Percentiles rank a stretch among this genome's conserved stretches.
Conservation (phyloP, 1,140 invertebrate genomes). For the Drosophila teissieri region DNA sequence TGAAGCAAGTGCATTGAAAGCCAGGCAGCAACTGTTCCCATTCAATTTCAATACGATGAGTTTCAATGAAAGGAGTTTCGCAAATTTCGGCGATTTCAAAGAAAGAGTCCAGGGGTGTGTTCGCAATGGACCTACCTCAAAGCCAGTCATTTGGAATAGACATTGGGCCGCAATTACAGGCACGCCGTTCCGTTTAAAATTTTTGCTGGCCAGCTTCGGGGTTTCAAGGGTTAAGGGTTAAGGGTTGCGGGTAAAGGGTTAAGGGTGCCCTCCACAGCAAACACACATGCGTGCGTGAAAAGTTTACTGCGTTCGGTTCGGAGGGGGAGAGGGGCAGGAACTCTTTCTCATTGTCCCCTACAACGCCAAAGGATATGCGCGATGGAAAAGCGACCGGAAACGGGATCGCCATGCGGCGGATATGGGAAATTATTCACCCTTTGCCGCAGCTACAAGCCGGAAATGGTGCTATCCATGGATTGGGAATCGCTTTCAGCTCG, state of each 20-base stretch:
- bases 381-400: slow-evolving; percentile 45
- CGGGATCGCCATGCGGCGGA: slow-evolving; percentile 71
- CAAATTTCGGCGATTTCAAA: slow-evolving; percentile 16
- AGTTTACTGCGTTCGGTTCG: slow-evolving; percentile 28
- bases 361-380: slow-evolving; percentile 21
- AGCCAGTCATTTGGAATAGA: slow-evolving; percentile 71
- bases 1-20: slow-evolving; percentile 9
- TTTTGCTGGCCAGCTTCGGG: slow-evolving; percentile 22
- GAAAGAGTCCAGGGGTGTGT: slow-evolving; percentile 27
- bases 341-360: slow-evolving; percentile 44
- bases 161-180: slow-evolving; percentile 74
- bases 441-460: slow-evolving; percentile 38
- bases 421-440: slow-evolving; percentile 79
- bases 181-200: slow-evolving; percentile 25
- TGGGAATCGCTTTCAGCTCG: slow-evolving; percentile 27
- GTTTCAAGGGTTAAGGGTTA: slow-evolving; percentile 1
- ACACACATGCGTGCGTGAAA: slow-evolving; percentile 28
- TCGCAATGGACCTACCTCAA: slow-evolving; percentile 68
- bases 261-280: slow-evolving; percentile 26
- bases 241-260: slow-evolving; percentile 14
- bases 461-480: slow-evolving; percentile 45
- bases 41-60: slow-evolving; percentile 18
- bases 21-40: slow-evolving; percentile 18
- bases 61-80: slow-evolving; percentile 35
- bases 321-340: background rate